Evolutionary conservation across 2,888 invertebrate species (phyloP).

Genomic region (Pimpla rufipes): DNA sequence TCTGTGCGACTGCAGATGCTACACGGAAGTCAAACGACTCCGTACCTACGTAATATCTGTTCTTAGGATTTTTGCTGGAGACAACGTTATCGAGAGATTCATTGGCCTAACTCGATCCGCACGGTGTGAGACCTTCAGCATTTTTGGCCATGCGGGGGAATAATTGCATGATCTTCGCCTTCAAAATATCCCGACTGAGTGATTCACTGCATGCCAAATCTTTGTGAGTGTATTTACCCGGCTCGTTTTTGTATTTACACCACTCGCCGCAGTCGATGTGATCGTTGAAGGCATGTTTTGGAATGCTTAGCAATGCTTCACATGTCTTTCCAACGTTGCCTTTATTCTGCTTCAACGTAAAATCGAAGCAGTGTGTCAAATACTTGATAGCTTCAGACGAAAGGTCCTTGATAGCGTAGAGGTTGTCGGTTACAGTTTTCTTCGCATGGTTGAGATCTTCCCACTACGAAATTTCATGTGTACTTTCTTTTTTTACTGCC

Average conservation of each 20-base stretch:
- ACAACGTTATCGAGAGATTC: conserved; percentile 66
- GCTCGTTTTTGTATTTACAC: conserved; percentile 26
- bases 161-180: too few relatives aligned
- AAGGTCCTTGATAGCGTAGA: conserved; percentile 60
- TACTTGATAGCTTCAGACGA: conserved; percentile 53
- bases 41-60: conserved; percentile 64
- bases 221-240: conserved; percentile 26
- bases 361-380: conserved; percentile 50
- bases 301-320: conserved; percentile 58
- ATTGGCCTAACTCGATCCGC: conserved; percentile 66
- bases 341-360: conserved; percentile 60
- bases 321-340: conserved; percentile 36
- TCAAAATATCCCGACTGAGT: too few relatives aligned
- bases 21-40: conserved; percentile 61
- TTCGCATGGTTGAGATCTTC: conserved; percentile 66
- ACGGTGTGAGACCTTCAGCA: conserved; percentile 50
- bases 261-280: conserved; percentile 42
- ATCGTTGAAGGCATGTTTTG: conserved; percentile 43
- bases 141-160: conserved; percentile 19
- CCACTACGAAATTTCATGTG: conserved; percentile 62
- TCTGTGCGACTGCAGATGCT: conserved; percentile 56
- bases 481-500: conserved; percentile 60
- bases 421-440: conserved; percentile 53
- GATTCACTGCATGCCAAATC: not conserved
- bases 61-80: conserved; percentile 66